Percentiles rank a stretch among this genome's conserved stretches.
Evolutionary conservation across 2,888 invertebrate genomes (phyloP).

Genomic region (Cylloceria caligata): DNA sequence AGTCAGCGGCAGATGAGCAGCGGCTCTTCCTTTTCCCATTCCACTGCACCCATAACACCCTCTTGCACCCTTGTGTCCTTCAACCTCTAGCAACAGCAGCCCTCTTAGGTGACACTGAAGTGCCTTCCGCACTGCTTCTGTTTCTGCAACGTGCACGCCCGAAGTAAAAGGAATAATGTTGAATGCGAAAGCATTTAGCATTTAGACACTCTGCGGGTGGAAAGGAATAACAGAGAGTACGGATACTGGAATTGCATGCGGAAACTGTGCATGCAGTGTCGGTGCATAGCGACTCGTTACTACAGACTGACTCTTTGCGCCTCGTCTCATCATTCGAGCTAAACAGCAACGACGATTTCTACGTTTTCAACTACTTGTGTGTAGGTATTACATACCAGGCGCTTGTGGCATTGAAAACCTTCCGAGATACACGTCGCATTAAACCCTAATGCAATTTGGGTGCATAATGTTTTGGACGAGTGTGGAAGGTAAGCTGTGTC

Average conservation of each 20-base stretch:
- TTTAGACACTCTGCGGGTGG: slow-evolving; percentile 73
- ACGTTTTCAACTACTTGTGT: slow-evolving; percentile 51
- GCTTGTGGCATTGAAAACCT: slow-evolving; percentile 79
- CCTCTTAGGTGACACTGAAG: slow-evolving; percentile 66
- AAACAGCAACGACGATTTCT: slow-evolving; percentile 49
- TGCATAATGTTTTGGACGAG: slow-evolving; percentile 58
- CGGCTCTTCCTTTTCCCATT: slow-evolving; percentile 47
- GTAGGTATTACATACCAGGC: slow-evolving; percentile 67
- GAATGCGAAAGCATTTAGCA: slow-evolving; percentile 79
- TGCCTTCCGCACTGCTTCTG: slow-evolving; percentile 57
- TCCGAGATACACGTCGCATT: slow-evolving; percentile 80
- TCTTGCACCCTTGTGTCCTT: slow-evolving; percentile 54
- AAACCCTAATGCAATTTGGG: slow-evolving; percentile 79
- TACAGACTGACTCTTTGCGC: slow-evolving; percentile 39
- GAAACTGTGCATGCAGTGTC: slow-evolving; percentile 31
- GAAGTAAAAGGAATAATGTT: slow-evolving; percentile 77
- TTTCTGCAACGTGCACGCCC: slow-evolving; percentile 56
- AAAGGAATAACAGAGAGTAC: slow-evolving; percentile 65
- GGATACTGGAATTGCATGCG: slow-evolving; percentile 53
- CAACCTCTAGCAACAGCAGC: slow-evolving; percentile 46
- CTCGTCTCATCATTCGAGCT: slow-evolving; percentile 42
- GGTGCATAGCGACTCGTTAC: slow-evolving; percentile 39
- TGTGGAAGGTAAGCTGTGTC: slow-evolving; percentile 51
- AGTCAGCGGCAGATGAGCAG: slow-evolving; percentile 64
- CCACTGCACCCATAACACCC: slow-evolving; percentile 39